Conservation (phyloP, 2,888 invertebrate genomes). For the Patella pellucida region DNA sequence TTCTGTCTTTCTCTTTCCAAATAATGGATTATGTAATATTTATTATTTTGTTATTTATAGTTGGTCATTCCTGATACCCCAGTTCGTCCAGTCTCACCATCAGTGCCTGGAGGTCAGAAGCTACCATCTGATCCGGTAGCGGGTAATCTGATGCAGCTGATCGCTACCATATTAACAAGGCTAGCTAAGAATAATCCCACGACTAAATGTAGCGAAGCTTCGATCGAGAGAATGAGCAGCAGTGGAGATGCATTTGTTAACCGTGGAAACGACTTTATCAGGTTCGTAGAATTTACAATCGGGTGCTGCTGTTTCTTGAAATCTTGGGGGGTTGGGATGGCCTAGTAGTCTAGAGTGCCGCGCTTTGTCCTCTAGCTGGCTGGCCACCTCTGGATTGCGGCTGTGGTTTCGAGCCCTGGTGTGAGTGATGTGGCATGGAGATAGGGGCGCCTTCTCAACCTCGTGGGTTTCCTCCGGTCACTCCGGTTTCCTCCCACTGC, state of each 20-base stretch:
- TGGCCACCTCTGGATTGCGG: no score
- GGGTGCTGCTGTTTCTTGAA: no score
- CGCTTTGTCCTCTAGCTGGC: no score
- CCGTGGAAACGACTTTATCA: slow-evolving; percentile 69
- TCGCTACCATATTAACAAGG: slow-evolving; percentile 60
- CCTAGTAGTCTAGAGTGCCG: no score
- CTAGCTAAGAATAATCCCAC: slow-evolving; percentile 65
- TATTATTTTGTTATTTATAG: slow-evolving; percentile 11
- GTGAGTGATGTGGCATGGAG: no score
- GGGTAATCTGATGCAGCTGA: slow-evolving; percentile 59
- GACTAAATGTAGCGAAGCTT: slow-evolving; percentile 61
- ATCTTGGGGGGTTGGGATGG: no score
- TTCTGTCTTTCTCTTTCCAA: no score
- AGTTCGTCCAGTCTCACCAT: background rate
- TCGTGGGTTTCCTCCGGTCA: no score
- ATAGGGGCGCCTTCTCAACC: no score
- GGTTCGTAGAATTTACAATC: slow-evolving; percentile 53
- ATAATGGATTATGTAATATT: background rate
- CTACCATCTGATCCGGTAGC: slow-evolving; percentile 70
- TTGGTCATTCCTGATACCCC: slow-evolving; percentile 24
- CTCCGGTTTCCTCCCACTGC: no score
- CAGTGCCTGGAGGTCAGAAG: slow-evolving; percentile 4
- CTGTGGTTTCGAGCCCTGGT: no score
- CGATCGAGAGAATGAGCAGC: slow-evolving; percentile 61
- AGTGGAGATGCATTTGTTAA: slow-evolving; percentile 62